Percentiles rank a stretch among this genome's conserved stretches.
phyloP scores from a whole-genome alignment of 2,797 vertebrate species.

The Linurgus olivaceus region DNA sequence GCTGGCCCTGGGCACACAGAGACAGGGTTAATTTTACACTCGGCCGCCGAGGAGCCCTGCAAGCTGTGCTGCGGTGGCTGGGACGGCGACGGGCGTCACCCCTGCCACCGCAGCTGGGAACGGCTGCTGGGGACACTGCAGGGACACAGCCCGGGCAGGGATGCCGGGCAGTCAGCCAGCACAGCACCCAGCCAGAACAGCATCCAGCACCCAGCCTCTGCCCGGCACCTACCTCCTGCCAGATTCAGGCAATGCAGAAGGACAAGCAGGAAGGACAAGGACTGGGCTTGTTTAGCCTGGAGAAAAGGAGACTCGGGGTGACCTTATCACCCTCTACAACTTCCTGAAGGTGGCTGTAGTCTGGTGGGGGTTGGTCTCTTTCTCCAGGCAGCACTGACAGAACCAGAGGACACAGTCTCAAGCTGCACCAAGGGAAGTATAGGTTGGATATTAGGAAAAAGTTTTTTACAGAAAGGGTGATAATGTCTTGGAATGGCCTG shows the following conservation, averaged over 20 bases:
- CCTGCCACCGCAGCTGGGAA: fast-evolving
- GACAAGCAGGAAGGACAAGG: not conserved
- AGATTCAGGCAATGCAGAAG: not conserved
- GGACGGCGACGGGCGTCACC: fast-evolving
- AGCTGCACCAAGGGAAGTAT: not conserved
- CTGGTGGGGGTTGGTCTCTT: not conserved
- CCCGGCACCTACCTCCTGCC: not conserved
- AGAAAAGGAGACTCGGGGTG: not conserved
- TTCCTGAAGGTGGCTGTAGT: fast-evolving
- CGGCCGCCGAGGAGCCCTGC: fast-evolving
- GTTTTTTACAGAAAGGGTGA: not conserved
- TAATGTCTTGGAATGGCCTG: not conserved
- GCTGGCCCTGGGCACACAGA: not conserved
- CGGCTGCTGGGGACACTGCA: fast-evolving
- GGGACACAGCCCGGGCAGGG: fast-evolving
- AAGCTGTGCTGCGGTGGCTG: fast-evolving
- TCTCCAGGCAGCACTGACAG: not conserved
- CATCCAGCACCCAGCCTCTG: not conserved
- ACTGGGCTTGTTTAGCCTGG: not conserved
- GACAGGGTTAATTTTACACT: not conserved
- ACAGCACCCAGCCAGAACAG: fast-evolving
- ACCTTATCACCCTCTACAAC: not conserved
- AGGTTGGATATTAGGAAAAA: not conserved
- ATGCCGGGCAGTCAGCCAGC: not conserved
- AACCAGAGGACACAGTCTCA: not conserved